Percentiles rank a stretch among this genome's conserved stretches.
Evolutionary conservation across 2,888 invertebrate species (phyloP).

Genomic region (Ennomos erosarius): DNA sequence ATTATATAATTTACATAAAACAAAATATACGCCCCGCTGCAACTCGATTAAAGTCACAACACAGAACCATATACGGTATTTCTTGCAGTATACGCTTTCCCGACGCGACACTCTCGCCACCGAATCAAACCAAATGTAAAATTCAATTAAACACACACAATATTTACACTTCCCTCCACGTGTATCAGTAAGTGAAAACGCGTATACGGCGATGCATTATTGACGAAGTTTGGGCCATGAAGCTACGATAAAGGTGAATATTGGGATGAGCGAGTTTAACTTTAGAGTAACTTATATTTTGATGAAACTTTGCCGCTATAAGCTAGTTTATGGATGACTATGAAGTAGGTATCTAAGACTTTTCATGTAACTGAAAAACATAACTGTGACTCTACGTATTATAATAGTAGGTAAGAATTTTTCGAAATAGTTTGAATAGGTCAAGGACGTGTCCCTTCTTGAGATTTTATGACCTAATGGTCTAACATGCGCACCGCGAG

Average conservation of each 20-base stretch:
- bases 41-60: background rate
- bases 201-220: background rate
- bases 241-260: background rate
- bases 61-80: background rate
- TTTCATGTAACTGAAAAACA: no score
- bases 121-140: slow-evolving; percentile 41
- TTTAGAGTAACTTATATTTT: background rate
- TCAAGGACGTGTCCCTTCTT: no score
- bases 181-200: slow-evolving; percentile 8
- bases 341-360: no score
- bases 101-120: slow-evolving; percentile 3
- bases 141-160: slow-evolving; percentile 61
- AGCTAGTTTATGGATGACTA: no score
- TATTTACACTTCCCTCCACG: slow-evolving; percentile 49
- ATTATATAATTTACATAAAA: no score
- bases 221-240: background rate
- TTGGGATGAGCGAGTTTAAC: background rate
- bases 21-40: no score
- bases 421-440: no score
- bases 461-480: no score
- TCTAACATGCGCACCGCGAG: no score
- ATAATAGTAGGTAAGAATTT: no score
- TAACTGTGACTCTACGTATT: no score
- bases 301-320: no score
- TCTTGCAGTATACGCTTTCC: background rate